Conservation (phyloP, 1,140 invertebrate species). For the Druon quercuslanigerum region DNA sequence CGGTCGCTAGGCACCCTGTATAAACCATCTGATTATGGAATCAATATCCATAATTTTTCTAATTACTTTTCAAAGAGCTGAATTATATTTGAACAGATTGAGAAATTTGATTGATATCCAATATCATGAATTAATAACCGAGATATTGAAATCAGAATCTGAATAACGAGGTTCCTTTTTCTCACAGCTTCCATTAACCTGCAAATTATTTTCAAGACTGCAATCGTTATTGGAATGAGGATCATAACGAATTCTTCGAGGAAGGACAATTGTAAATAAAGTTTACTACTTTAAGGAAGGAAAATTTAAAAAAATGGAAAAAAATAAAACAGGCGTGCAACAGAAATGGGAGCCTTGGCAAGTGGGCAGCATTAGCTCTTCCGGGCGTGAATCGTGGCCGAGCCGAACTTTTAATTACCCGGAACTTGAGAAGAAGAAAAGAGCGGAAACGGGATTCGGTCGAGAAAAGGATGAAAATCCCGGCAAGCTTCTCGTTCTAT, state of each 20-base stretch:
- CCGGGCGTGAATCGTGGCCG: conserved; percentile 61
- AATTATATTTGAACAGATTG: background rate
- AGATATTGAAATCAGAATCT: background rate
- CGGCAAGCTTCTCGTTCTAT: conserved; percentile 23
- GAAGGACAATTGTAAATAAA: conserved; percentile 30
- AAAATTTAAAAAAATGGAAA: background rate
- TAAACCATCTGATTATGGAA: too few species aligned
- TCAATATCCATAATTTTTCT: background rate
- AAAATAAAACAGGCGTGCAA: background rate
- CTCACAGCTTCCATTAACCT: background rate
- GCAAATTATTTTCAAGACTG: conserved; percentile 23
- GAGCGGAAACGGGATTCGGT: conserved; percentile 38
- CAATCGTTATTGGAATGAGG: conserved; percentile 13
- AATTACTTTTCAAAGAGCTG: background rate
- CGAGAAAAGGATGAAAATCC: conserved; percentile 24
- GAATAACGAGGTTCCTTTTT: background rate
- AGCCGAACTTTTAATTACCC: conserved; percentile 69
- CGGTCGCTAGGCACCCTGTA: too few species aligned
- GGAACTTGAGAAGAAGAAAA: conserved; percentile 52
- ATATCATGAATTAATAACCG: background rate
- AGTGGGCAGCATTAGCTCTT: conserved; percentile 47
- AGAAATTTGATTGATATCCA: background rate
- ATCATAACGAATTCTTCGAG: conserved; percentile 33
- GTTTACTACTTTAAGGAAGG: conserved; percentile 10
- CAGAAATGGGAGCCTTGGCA: conserved; percentile 7